Evolutionary conservation across 2,113 vertebrate genomes (phyloP).

Genomic region (Phoxinus phoxinus): DNA sequence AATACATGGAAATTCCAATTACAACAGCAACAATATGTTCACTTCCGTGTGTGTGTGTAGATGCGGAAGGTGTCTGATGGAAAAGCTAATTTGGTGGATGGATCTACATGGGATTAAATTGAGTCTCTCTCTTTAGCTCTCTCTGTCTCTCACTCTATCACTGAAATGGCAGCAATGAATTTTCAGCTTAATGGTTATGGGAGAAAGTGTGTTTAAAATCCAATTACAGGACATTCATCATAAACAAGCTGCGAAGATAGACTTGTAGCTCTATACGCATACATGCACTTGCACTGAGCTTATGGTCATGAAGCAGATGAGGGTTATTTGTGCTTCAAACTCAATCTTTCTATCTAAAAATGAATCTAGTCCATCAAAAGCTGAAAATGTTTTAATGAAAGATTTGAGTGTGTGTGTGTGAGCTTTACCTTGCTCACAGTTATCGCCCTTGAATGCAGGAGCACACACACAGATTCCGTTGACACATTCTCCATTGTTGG

Average conservation of each 20-base stretch:
- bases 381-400: constrained; percentile 9
- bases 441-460: constrained; percentile 86
- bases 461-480: constrained; percentile 84
- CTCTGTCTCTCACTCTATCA: constrained; percentile 38
- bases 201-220: constrained; percentile 50
- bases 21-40: constrained; percentile 13
- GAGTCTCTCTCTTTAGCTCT: constrained; percentile 39
- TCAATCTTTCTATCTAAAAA: not conserved
- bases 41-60: not conserved
- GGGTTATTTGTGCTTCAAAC: constrained; percentile 14
- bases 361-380: constrained; percentile 14
- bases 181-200: constrained; percentile 45
- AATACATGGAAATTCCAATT: constrained; percentile 20
- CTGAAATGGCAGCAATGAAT: constrained; percentile 36
- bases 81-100: constrained; percentile 43
- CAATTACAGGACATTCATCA: constrained; percentile 46
- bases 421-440: constrained; percentile 84
- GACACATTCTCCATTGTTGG: constrained; percentile 85
- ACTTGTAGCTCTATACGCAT: constrained; percentile 5
- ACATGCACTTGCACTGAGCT: not conserved
- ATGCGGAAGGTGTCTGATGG: constrained; percentile 26
- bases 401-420: not conserved
- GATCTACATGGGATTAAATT: constrained; percentile 46
- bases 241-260: constrained; percentile 39
- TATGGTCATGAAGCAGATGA: constrained; percentile 15